These are phyloP conservation scores for Salticus scenicus DNA, from an alignment of 2,888 invertebrate species.

Conservation along the genomic window DNA sequence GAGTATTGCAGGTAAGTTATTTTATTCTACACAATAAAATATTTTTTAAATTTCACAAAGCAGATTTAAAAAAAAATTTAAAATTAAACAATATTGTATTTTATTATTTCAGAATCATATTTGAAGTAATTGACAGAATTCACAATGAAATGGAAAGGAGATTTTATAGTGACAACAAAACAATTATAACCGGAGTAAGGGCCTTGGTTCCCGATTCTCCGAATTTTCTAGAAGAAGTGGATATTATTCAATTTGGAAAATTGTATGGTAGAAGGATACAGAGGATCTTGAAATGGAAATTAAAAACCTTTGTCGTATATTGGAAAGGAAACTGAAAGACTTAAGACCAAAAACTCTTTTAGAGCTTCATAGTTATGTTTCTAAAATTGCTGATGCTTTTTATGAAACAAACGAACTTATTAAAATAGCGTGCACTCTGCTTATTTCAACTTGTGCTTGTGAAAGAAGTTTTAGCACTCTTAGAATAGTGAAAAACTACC, in stretches of 20 bases:
- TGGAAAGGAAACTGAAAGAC: background rate
- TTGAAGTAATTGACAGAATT: background rate
- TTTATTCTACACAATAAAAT: background rate
- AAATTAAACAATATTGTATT: background rate
- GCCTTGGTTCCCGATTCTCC: background rate
- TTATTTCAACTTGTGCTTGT: background rate
- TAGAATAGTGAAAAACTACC: conserved; percentile 35
- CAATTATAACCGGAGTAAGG: background rate
- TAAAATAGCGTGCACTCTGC: background rate
- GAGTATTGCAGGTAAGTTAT: background rate
- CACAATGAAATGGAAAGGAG: background rate
- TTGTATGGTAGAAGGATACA: background rate
- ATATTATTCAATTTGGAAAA: background rate
- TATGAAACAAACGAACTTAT: background rate
- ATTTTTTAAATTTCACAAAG: background rate
- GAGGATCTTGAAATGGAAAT: background rate
- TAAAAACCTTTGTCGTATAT: background rate
- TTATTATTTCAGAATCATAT: background rate
- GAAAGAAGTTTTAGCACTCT: conserved; percentile 9
- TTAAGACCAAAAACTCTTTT: background rate
- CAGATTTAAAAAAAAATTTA: background rate
- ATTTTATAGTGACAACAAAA: background rate
- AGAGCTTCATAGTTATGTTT: background rate
- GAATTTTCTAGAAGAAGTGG: background rate
- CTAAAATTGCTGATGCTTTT: background rate